phyloP scores from a whole-genome alignment of 2,797 vertebrate genomes.

The Limosa lapponica region DNA sequence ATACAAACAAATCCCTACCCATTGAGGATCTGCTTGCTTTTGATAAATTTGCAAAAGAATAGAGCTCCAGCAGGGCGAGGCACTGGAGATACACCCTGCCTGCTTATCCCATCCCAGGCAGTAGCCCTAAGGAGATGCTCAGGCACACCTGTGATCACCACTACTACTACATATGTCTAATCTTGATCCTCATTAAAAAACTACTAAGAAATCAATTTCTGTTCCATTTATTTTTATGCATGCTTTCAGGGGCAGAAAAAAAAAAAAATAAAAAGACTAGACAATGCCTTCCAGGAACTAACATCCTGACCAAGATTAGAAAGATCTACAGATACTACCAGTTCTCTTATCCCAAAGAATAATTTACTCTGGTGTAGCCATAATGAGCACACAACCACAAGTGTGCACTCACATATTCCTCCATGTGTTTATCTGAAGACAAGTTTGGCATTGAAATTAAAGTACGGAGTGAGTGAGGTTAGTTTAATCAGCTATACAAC shows the following conservation, averaged over 20 bases:
- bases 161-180: background rate
- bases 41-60: background rate
- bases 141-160: background rate
- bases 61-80: background rate
- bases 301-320: background rate
- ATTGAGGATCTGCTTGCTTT: background rate
- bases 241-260: background rate
- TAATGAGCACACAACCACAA: background rate
- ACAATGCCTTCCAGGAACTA: background rate
- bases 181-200: background rate
- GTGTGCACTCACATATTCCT: background rate
- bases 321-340: background rate
- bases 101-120: background rate
- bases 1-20: background rate
- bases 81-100: background rate
- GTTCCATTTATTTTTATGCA: background rate
- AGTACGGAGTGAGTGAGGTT: accelerated
- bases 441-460: background rate
- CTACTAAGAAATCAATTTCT: background rate
- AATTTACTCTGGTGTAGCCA: background rate
- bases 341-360: background rate
- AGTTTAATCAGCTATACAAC: background rate
- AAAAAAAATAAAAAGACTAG: background rate
- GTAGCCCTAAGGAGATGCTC: background rate
- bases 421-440: background rate